These are phyloP conservation scores for Arge pagana DNA, from an alignment of 2,888 invertebrate species.

Conservation along the genomic window DNA sequence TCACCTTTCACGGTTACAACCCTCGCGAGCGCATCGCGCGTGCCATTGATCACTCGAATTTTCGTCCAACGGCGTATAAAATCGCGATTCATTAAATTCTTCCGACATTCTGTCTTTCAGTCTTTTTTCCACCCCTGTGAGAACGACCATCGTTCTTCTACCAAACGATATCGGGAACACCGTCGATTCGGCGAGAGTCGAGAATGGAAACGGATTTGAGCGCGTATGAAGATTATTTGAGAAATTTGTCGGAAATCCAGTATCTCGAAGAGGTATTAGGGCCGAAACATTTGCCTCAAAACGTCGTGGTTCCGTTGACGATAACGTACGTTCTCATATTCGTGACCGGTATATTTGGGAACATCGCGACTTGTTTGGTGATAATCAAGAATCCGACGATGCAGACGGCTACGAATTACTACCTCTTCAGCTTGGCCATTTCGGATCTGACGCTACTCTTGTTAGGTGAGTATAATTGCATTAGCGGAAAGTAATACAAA, in stretches of 20 bases:
- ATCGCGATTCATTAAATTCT: too few species aligned
- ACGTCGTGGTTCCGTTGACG: slow-evolving; percentile 63
- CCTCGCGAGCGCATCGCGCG: too few species aligned
- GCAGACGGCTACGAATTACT: slow-evolving; percentile 92
- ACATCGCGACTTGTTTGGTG: slow-evolving; percentile 82
- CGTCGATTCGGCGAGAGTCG: too few species aligned
- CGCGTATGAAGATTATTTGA: background rate
- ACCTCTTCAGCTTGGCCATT: slow-evolving; percentile 85
- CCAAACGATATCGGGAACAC: too few species aligned
- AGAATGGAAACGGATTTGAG: too few species aligned
- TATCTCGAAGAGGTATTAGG: slow-evolving; percentile 55
- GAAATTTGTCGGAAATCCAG: slow-evolving; percentile 53
- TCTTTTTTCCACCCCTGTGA: too few species aligned
- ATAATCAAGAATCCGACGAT: slow-evolving; percentile 79
- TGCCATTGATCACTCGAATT: too few species aligned
- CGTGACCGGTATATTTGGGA: slow-evolving; percentile 82
- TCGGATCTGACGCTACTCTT: slow-evolving; percentile 82
- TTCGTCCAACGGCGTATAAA: too few species aligned
- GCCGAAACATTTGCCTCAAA: slow-evolving; percentile 55
- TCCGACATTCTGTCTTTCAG: too few species aligned
- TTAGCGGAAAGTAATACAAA: background rate
- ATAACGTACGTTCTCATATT: slow-evolving; percentile 77
- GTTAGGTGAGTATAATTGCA: slow-evolving; percentile 69
- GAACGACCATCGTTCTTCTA: too few species aligned
- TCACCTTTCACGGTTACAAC: too few species aligned